Percentiles rank a stretch among this genome's conserved stretches.
Evolutionary conservation across 2,888 invertebrate genomes (phyloP).

Genomic region (Napeogenes inachia): DNA sequence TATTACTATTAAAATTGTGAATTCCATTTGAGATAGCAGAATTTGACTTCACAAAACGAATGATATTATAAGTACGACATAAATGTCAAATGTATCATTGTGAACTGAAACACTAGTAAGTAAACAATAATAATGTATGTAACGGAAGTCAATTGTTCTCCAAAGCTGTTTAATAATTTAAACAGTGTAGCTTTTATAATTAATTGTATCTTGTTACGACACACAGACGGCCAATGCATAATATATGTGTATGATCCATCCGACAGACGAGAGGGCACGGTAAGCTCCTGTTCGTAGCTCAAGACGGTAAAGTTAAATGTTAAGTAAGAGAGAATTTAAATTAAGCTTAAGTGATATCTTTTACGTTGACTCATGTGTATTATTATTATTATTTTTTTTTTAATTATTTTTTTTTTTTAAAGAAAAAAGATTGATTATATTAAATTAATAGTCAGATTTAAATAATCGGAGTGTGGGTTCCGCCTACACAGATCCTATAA

Average conservation of each 20-base stretch:
- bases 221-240: constrained; percentile 1
- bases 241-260: neutral
- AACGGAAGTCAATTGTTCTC: neutral
- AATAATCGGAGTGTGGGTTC: neutral
- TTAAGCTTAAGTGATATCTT: neutral
- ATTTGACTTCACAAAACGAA: no score
- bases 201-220: neutral
- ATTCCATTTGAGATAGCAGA: no score
- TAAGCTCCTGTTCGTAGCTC: neutral
- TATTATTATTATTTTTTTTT: no score
- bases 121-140: neutral
- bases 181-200: neutral
- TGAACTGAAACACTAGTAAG: neutral
- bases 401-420: no score
- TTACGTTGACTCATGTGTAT: no score
- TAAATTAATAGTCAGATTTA: neutral
- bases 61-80: no score
- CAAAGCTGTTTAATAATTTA: neutral
- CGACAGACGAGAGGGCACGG: neutral
- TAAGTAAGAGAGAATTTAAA: neutral
- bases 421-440: no score
- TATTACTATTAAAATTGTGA: no score
- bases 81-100: no score
- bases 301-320: neutral
- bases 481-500: constrained; percentile 11